Evolutionary conservation across 2,113 vertebrate genomes (phyloP).

Genomic region (Xiphophorus hellerii): DNA sequence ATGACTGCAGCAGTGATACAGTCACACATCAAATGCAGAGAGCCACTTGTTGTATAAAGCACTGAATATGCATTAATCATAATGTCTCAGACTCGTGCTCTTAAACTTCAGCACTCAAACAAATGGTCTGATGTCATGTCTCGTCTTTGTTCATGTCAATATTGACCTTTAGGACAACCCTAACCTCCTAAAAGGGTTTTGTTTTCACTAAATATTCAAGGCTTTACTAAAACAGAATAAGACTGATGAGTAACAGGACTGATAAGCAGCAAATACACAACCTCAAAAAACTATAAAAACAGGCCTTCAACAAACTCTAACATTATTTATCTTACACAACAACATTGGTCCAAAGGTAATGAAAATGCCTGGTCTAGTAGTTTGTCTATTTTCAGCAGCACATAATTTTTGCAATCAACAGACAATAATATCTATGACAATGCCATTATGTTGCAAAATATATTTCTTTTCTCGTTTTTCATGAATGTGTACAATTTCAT

Average conservation of each 20-base stretch:
- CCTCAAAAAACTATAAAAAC: not conserved
- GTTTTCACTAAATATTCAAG: constrained; percentile 2
- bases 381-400: too few species aligned
- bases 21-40: constrained; percentile 12
- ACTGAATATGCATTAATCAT: constrained; percentile 25
- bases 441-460: too few species aligned
- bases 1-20: constrained; percentile 12
- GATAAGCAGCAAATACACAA: not conserved
- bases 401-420: too few species aligned
- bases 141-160: constrained; percentile 35
- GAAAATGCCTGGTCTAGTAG: too few species aligned
- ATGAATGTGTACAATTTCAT: too few species aligned
- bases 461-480: too few species aligned
- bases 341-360: not conserved
- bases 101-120: constrained; percentile 12
- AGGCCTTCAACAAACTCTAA: not conserved
- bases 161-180: constrained; percentile 32
- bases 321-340: not conserved
- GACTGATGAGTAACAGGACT: not conserved
- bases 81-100: constrained; percentile 11
- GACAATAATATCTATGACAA: too few species aligned
- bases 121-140: constrained; percentile 20
- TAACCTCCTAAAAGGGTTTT: constrained; percentile 13
- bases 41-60: constrained; percentile 32
- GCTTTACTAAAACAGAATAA: not conserved